These are phyloP conservation scores for Tolmerus cingulatus DNA, from an alignment of 2,888 invertebrate genomes.

Conservation along the genomic window DNA sequence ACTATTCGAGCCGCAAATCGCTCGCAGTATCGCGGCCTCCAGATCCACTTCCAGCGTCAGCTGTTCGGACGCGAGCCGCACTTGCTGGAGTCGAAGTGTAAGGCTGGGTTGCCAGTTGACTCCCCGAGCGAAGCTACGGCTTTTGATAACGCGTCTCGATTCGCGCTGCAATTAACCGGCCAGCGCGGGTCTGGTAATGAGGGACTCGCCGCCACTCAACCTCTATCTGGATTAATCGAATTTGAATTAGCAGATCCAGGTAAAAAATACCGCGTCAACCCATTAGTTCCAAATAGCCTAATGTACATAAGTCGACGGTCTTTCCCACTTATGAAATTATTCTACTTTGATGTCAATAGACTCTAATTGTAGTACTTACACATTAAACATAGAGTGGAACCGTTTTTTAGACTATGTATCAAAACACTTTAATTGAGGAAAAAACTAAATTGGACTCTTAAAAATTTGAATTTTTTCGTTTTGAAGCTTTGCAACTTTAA, in stretches of 20 bases:
- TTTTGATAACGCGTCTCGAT: background rate
- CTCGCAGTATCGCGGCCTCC: background rate
- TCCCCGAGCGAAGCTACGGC: background rate
- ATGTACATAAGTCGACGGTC: background rate
- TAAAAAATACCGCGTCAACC: background rate
- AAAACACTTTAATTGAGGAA: no score
- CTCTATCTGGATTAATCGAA: background rate
- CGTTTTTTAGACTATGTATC: no score
- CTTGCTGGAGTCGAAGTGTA: background rate
- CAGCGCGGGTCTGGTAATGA: background rate
- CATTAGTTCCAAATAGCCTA: background rate
- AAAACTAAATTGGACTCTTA: no score
- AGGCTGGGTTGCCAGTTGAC: constrained; percentile 33
- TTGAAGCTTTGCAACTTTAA: no score
- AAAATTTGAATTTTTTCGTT: no score
- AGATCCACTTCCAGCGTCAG: constrained; percentile 20
- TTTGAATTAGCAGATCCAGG: background rate
- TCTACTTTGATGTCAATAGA: no score
- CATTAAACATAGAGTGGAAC: no score
- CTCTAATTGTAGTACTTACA: no score
- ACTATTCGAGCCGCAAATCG: constrained; percentile 18
- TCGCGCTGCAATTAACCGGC: background rate
- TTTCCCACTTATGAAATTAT: no score
- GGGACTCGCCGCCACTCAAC: background rate
- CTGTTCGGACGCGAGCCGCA: constrained; percentile 3